Base-by-base conservation (phyloP, 1,140 invertebrate genomes). In the Oreohelix idahoensis region DNA sequence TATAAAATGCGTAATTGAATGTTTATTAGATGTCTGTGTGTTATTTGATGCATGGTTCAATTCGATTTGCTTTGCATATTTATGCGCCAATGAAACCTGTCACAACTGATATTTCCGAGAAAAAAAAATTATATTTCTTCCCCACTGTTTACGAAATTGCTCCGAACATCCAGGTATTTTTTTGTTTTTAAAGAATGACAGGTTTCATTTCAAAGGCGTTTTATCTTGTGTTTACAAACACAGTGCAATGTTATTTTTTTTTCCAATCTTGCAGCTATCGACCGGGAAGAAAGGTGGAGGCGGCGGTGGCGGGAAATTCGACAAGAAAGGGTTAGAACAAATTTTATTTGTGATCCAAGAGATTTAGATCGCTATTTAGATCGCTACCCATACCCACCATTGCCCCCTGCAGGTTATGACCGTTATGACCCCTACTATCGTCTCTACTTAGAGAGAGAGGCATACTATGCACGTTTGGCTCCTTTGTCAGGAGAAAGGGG, bases 381-480 rank as follows among this genome's bases (percentile, higher is more conserved):
- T 75, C 66, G 84, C 63, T 86, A 88, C 49, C 78, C 75, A 8
- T 79, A 81, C 26, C 75, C 82, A 29, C 69, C 75, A 15, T 85
- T 83, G 20, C 85, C 84, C 53, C 29, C n/a, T 32, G 82, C 83
- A 26, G 76, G 73, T 15, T 87, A 87, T 35, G 84, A 86, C 66
- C 80, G 85, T 26, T 85, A 84, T 79, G 86, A 86, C 53, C 81
- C 85, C 2, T 86, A 86, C 58, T 86, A 84, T 58, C 83, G 85
- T 53, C 83, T 83, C 49, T 86, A 84, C 78, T 53, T 79, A 39
- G 85, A 86, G 45, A 76, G 85, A 36, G 85, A 86, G 36, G 83
- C 85, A 36, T 86, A 83, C 49, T 86, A 84, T 77, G 71, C 70
- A 20, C 58, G 80, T 17, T 38, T 77, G 39, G 38, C 15, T 23